Evolutionary conservation across 2,113 vertebrate species (phyloP), one percentile per base, ranked within the genome.

Genomic region (Gobiocypris rarus): DNA sequence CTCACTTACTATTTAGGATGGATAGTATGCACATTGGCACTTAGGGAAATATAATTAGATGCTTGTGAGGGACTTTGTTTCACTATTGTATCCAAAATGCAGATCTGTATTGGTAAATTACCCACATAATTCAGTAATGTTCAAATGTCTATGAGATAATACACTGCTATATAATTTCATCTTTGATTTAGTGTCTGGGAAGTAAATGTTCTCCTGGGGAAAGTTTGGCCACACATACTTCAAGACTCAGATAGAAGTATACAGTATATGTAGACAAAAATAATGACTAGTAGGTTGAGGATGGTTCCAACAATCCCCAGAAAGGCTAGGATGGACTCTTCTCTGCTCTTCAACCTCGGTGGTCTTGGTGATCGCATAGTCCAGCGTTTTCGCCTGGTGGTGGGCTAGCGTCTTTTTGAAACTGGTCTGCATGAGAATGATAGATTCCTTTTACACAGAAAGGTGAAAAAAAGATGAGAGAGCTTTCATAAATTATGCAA

Each of bases 251-350:
- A 96, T 85, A 0, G 95, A 95, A 84, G 95, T 95, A n/a, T n/a
- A n/a, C n/a, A n/a, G n/a, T n/a, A n/a, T 75, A 96, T 96, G 86
- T 96, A 96, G 24, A 96, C 95, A 84, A 96, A 96, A 86, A 95
- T 96, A 76, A 96, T 96, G 45, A 96, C 94, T 3, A 95, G 88
- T 4, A 96, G 93, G 84, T 96, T 96, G 41, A 97, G 91, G 80
- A 96, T 92, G 86, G 95, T 97, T 86, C 95, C 95, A 4, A 95
- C 92, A 38, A 97, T 96, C 26, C 95, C 95, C 80, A 96, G 92
- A 91, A 96, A 94, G 0, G 95, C 95, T 85, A 96, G 87, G 80
- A 96, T 92, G 0, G 92, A 94, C 92, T 97, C 95, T 83, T 95
- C 95, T 83, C 94, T 95, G 77, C 94, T 96, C 87, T 96, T 95